Percentiles rank a stretch among this genome's conserved stretches.
Evolutionary conservation across 2,113 vertebrate species (phyloP).

Genomic region (Rhodinocichla rosea): DNA sequence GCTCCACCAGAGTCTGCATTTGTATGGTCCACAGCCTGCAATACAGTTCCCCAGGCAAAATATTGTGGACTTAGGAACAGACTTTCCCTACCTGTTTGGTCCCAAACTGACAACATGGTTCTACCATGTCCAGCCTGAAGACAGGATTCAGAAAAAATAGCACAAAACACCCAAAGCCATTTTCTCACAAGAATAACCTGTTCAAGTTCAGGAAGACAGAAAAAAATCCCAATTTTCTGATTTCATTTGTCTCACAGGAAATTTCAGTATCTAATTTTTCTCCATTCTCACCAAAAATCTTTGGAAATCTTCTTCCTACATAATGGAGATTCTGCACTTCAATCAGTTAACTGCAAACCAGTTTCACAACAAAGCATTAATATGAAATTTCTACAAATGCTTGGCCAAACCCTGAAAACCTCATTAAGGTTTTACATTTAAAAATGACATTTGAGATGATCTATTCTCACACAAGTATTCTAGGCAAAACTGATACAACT

Average conservation of each 20-base stretch:
- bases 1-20: not conserved
- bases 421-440: not conserved
- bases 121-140: not conserved
- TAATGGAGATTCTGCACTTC: not conserved
- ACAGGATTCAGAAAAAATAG: not conserved
- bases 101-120: not conserved
- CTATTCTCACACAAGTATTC: not conserved
- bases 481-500: not conserved
- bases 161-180: not conserved
- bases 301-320: not conserved
- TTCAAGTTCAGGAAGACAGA: not conserved
- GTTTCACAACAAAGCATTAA: not conserved
- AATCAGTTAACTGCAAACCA: not conserved
- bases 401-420: not conserved
- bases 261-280: not conserved
- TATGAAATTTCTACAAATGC: not conserved
- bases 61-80: not conserved
- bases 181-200: not conserved
- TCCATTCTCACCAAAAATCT: not conserved
- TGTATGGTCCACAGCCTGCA: not conserved
- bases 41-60: not conserved
- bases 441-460: not conserved
- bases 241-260: not conserved
- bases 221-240: not conserved
- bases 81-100: not conserved